Conservation (phyloP, 92 coral and sea anemone genomes). For the Zoanthus sociatus region DNA sequence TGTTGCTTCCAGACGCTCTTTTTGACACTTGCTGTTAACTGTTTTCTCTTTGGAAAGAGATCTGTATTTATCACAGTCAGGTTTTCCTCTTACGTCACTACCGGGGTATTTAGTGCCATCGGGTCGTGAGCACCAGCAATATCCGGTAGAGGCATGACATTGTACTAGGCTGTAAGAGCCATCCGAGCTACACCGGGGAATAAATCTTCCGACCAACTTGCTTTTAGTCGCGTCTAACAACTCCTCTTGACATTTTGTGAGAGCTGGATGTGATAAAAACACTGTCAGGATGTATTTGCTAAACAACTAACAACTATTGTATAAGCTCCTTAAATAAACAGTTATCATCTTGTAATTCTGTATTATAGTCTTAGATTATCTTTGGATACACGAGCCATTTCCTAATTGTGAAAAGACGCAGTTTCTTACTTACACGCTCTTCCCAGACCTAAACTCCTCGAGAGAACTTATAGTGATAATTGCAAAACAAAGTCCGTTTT, state of each 20-base stretch:
- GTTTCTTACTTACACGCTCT: no score
- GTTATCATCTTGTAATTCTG: no score
- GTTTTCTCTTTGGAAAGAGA: background rate
- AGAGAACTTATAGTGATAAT: no score
- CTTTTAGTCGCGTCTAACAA: background rate
- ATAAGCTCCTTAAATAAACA: no score
- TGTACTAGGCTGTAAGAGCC: constrained; percentile 50
- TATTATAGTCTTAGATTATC: no score
- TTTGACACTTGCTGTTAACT: background rate
- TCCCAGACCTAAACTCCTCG: no score
- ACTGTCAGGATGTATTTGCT: no score
- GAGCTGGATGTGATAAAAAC: background rate
- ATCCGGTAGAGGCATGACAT: constrained; percentile 38
- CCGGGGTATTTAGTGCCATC: constrained; percentile 41
- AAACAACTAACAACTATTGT: no score
- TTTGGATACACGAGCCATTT: no score
- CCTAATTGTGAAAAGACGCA: no score
- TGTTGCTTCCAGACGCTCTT: background rate
- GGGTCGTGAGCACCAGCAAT: constrained; percentile 57
- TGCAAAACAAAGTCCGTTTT: no score
- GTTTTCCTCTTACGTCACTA: background rate
- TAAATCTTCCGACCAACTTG: constrained; percentile 27
- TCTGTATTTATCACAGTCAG: constrained; percentile 14
- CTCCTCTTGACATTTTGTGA: background rate
- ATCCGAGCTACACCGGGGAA: constrained; percentile 53